phyloP scores from a whole-genome alignment of 2,797 vertebrate genomes.

The Dromococcyx pavoninus region DNA sequence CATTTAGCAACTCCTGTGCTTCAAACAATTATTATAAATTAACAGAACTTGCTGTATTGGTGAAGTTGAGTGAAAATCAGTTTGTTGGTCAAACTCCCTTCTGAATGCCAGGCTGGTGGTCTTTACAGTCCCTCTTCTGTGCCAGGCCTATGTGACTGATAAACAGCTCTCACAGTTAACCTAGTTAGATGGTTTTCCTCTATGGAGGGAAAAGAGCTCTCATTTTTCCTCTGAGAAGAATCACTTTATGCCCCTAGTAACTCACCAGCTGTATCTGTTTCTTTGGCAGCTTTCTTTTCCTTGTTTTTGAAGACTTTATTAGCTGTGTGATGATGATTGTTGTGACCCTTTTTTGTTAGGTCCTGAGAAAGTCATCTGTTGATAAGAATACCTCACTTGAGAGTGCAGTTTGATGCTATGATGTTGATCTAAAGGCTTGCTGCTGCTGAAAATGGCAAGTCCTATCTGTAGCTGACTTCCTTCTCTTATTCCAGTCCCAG shows the following conservation, averaged over 20 bases:
- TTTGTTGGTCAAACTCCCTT: neutral
- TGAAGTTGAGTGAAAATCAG: neutral
- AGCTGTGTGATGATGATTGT: constrained; percentile 24
- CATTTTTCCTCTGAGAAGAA: neutral
- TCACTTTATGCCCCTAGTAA: neutral
- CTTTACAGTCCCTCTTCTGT: neutral
- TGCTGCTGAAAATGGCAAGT: neutral
- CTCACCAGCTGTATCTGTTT: constrained; percentile 35
- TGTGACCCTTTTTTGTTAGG: constrained; percentile 36
- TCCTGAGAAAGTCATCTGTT: constrained; percentile 38
- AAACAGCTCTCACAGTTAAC: neutral
- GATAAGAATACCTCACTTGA: constrained; percentile 17
- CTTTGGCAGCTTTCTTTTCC: neutral
- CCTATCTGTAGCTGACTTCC: neutral
- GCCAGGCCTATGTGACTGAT: neutral
- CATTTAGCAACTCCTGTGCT: neutral
- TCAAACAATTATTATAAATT: neutral
- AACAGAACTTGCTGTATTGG: neutral
- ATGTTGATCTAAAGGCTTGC: neutral
- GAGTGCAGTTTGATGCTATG: neutral
- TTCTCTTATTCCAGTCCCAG: neutral
- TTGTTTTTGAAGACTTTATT: neutral
- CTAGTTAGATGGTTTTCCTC: neutral
- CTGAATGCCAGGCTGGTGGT: neutral
- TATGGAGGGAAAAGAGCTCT: neutral